Base-by-base conservation (phyloP, 2,113 vertebrate genomes). In the Anolis carolinensis region DNA sequence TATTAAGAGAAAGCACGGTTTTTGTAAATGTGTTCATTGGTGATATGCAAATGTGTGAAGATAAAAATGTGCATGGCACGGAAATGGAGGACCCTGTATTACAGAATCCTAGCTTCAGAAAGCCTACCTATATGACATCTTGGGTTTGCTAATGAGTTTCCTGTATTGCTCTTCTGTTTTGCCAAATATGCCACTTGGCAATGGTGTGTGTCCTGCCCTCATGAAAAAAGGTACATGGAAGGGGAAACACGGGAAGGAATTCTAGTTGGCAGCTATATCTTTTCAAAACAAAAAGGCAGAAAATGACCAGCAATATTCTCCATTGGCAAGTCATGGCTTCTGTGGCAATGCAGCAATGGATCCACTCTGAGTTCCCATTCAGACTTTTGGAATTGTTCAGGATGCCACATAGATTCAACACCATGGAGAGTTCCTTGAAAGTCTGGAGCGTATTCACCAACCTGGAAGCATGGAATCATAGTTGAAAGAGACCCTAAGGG, bases 31-130 rank as follows among this genome's bases (percentile, higher is more conserved):
- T 86, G 85, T 67, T 81, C 59, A 13, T 65, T 30, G 85, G 79
- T 81, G 85, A 86, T 81, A 86, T 86, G 85, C 85, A 86, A 86
- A 86, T 86, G 18, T 75, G 75, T 75, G 79, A 44, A 86, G 85
- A 86, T 86, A 75, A 86, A n/a, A 81, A 75, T 86, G 85, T 86
- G 85, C 71, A 67, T 14, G 14, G 59, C 75, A 81, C 81, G 79
- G 70, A 75, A 86, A 86, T 30, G 44, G 36, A 55, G 59, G 59
- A 52, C 59, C 23, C 10, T 5, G 25, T 27, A 36, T 52, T 86
- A 68, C 36, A 52, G 79, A 65, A 81, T 65, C 27, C 85, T 75
- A 71, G 48, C 59, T 81, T 50, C 59, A 34, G 85, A 30, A 81
- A 74, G n/a, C 55, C 71, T 75, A 67, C 79, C 23, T 52, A 21